Percentiles rank a stretch among this genome's conserved stretches.
Conservation (phyloP, 1,140 invertebrate species). For the Steinernema khuongi region DNA sequence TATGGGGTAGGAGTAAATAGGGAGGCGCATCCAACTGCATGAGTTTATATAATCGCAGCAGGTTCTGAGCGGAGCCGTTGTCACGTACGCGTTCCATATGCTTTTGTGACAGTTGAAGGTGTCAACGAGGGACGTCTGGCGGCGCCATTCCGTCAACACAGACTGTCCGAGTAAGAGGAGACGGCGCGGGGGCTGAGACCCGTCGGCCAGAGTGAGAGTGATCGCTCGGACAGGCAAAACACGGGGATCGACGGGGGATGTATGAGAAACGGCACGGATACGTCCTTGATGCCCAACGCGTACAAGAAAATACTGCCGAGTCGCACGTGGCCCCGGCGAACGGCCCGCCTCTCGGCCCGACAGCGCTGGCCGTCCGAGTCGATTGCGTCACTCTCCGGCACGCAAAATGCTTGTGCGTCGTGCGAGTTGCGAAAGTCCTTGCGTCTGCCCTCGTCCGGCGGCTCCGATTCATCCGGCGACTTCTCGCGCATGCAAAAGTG, state of each 20-base stretch:
- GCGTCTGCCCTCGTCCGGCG: not conserved
- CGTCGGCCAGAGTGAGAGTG: no score
- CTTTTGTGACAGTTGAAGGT: not conserved
- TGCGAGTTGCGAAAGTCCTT: conserved; percentile 3
- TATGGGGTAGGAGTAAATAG: not conserved
- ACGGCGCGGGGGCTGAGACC: no score
- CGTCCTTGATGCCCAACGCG: not conserved
- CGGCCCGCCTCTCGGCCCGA: not conserved
- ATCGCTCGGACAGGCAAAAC: no score
- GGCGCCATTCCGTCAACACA: no score
- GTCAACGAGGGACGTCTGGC: no score
- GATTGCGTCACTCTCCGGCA: not conserved
- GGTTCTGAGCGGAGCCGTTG: not conserved
- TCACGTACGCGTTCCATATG: not conserved
- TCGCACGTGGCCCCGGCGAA: not conserved
- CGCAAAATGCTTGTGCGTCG: not conserved
- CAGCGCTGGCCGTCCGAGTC: conserved; percentile 1
- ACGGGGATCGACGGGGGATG: no score
- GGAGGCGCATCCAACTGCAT: not conserved
- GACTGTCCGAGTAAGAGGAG: no score
- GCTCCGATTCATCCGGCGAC: not conserved
- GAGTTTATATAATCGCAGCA: not conserved
- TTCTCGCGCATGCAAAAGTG: no score
- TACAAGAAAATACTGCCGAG: not conserved
- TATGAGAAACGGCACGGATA: not conserved